Percentiles rank a stretch among this genome's conserved stretches.
Conservation (phyloP, 1,140 invertebrate species). For the Hermatobates lingyangjiaoensis region DNA sequence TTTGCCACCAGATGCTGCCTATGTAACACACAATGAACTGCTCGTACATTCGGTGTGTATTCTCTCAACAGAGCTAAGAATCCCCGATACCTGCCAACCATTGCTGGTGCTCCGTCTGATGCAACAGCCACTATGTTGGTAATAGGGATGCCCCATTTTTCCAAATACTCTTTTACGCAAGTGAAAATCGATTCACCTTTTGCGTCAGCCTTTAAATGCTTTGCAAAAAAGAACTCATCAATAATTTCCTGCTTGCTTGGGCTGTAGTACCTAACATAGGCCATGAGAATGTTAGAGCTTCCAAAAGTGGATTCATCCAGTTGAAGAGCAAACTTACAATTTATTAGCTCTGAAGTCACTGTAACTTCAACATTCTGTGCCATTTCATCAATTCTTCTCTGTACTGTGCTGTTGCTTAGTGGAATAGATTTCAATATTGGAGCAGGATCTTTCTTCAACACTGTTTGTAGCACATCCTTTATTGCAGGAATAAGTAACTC, state of each 20-base stretch:
- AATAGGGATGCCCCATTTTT: not conserved
- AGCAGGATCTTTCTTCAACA: not conserved
- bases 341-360: not conserved
- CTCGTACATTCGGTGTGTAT: conserved; percentile 1
- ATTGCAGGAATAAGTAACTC: not conserved
- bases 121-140: not conserved
- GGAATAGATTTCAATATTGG: not conserved
- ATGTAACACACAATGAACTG: conserved; percentile 2
- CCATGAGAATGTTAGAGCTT: not conserved
- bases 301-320: not conserved
- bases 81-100: not conserved
- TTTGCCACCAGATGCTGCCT: conserved; percentile 5
- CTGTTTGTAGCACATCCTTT: not conserved
- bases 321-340: not conserved
- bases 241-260: not conserved
- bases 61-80: conserved; percentile 2
- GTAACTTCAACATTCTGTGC: not conserved
- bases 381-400: not conserved
- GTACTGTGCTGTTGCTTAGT: not conserved
- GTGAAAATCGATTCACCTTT: not conserved
- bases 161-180: not conserved
- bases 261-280: not conserved
- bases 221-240: conserved; percentile 1
- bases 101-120: not conserved
- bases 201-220: not conserved